These are phyloP conservation scores for Athalia cordata DNA, from an alignment of 2,888 invertebrate genomes.

Conservation along the genomic window DNA sequence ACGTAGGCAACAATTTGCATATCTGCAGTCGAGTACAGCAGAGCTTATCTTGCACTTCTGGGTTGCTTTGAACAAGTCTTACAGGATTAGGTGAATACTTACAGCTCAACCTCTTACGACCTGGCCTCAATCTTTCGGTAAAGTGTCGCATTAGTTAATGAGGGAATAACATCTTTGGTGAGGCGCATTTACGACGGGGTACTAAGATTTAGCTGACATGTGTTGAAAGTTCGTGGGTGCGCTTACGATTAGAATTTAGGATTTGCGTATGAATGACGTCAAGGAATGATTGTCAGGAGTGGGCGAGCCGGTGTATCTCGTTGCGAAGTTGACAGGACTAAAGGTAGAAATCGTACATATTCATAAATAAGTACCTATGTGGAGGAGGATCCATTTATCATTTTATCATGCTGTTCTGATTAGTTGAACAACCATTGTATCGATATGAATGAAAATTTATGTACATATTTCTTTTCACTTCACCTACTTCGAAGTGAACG, in stretches of 20 bases:
- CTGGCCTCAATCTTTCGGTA: constrained; percentile 6
- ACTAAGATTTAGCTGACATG: constrained; percentile 12
- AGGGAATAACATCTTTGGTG: constrained; percentile 16
- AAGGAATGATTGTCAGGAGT: neutral
- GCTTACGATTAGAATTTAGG: constrained; percentile 27
- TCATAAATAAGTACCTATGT: neutral
- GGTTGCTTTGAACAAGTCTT: constrained; percentile 29
- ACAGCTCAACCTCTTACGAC: constrained; percentile 15
- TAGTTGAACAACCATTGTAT: too few species aligned
- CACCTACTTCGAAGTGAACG: too few species aligned
- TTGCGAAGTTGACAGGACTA: constrained; percentile 12
- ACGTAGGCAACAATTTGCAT: neutral
- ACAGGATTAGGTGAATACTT: constrained; percentile 31
- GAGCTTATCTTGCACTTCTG: constrained; percentile 38
- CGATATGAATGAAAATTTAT: too few species aligned
- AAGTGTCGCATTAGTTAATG: constrained; percentile 23
- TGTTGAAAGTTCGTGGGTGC: constrained; percentile 12
- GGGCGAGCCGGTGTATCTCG: neutral
- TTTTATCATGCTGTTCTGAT: too few species aligned
- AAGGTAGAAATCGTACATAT: constrained; percentile 11
- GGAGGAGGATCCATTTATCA: too few species aligned
- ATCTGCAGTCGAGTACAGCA: neutral
- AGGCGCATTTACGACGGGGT: neutral
- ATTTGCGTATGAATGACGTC: constrained; percentile 29
- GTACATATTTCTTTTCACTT: too few species aligned